Evolutionary conservation across 64 coral and sea anemone genomes (phyloP), one percentile per base, ranked within the genome.

Genomic region (Montipora sp.): DNA sequence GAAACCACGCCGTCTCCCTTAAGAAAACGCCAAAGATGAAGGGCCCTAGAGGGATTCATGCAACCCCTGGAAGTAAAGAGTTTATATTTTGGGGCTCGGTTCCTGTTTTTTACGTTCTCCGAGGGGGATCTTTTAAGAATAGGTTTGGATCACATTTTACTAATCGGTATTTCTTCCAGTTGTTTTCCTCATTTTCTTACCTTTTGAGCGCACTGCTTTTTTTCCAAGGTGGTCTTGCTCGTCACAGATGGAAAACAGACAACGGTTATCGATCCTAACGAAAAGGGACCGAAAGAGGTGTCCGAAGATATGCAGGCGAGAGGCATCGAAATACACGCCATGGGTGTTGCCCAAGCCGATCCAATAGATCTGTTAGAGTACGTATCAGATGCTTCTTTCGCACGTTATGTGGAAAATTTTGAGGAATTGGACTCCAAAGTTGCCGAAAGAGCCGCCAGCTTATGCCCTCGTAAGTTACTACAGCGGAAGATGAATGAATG

Each of bases 161-260:
- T 36, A 36, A 36, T 36, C 36, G 36, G 1, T 36, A 36, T 36
- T 36, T 36, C 36, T 36, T 36, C 36, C 36, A 36, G 36, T 36
- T 36, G 36, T 36, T 36, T 36, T 36, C 36, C 36, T 36, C 18
- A 57, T 8, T 57, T 6, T 57, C 11, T 57, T 57, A 6, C 11
- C 11, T 3, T 6, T 4, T 57, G 7, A 57, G 11, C 53, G 53
- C 11, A 1, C 9, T 67, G 5, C 44, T 13, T 47, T 66, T 20
- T 65, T 22, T 49, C 20, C 12, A 13, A 85, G 82, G 19, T 72
- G 2, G 59, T 46, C 0, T 20, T 85, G 7, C 82, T 85, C 9
- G 65, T 85, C 45, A 85, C 82, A 5, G 65, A 85, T 50, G 82
- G 82, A 70, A 51, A n/a, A 85, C 82, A 85, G 46, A 24, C 82